Percentiles rank a stretch among this genome's conserved stretches.
Evolutionary conservation across 2,888 invertebrate species (phyloP).

Genomic region (Andrena trimmerana): DNA sequence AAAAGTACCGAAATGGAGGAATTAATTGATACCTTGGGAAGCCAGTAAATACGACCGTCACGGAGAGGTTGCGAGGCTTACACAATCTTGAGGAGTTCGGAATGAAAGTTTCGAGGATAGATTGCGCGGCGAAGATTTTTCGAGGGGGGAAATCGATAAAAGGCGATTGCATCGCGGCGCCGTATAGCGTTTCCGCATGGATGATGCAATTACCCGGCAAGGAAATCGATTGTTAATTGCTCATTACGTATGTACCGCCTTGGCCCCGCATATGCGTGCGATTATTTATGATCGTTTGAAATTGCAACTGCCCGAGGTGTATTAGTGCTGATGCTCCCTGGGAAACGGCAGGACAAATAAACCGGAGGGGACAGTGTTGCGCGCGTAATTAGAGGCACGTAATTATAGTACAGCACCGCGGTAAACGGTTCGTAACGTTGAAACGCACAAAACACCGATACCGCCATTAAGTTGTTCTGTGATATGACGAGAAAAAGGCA

Average conservation of each 20-base stretch:
- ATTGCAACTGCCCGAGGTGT: constrained; percentile 47
- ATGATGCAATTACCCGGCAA: constrained; percentile 60
- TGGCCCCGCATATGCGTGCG: constrained; percentile 42
- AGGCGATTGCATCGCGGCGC: constrained; percentile 27
- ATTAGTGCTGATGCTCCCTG: constrained; percentile 47
- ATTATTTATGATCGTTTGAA: constrained; percentile 62
- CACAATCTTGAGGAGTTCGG: background rate
- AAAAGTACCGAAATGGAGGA: background rate
- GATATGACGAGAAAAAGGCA: constrained; percentile 46
- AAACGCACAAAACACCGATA: constrained; percentile 65
- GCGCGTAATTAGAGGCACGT: constrained; percentile 65
- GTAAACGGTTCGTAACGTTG: constrained; percentile 54
- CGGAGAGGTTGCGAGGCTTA: background rate
- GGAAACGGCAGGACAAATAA: constrained; percentile 60
- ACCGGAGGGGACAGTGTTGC: constrained; percentile 53
- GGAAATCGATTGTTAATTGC: constrained; percentile 69
- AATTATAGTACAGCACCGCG: constrained; percentile 59
- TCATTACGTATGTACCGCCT: constrained; percentile 58
- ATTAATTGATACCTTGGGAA: no score
- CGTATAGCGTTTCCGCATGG: constrained; percentile 49
- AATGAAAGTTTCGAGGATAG: constrained; percentile 1
- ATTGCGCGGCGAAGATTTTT: background rate
- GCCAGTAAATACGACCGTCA: no score
- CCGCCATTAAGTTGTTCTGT: constrained; percentile 61
- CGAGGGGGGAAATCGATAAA: constrained; percentile 19